Percentiles rank a stretch among this genome's conserved stretches.
phyloP scores from a whole-genome alignment of 1,140 invertebrate genomes.

The Eurosta solidaginis region DNA sequence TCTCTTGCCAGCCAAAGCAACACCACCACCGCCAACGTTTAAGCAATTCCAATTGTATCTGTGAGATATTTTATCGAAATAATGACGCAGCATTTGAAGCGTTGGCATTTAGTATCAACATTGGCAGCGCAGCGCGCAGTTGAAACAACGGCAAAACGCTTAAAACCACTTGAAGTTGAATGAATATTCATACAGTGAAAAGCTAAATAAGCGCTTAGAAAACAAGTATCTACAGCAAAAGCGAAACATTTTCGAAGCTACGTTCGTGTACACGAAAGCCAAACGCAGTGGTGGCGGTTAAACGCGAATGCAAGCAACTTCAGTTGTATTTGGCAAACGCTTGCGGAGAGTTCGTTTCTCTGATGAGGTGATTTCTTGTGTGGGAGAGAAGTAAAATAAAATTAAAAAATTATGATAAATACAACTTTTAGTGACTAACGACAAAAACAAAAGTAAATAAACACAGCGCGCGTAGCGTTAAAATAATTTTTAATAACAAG shows the following conservation, averaged over 20 bases:
- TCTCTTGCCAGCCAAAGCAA: not conserved
- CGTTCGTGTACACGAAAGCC: not conserved
- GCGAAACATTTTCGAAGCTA: not conserved
- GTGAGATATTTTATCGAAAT: conserved; percentile 26
- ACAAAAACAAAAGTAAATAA: not conserved
- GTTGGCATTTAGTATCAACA: conserved; percentile 25
- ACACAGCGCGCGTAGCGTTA: not conserved
- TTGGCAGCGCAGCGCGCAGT: conserved; percentile 19
- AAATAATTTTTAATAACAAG: not conserved
- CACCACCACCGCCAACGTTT: not conserved
- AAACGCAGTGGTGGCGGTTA: not conserved
- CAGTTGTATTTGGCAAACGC: conserved; percentile 9
- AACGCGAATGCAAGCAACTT: conserved; percentile 2
- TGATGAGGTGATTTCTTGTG: not conserved
- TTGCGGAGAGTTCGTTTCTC: conserved; percentile 5
- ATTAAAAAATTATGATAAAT: not conserved
- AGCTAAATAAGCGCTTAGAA: not conserved
- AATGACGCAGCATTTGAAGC: conserved; percentile 16
- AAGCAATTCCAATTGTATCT: conserved; percentile 21
- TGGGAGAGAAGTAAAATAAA: not conserved
- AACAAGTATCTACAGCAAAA: not conserved
- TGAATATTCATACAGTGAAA: too few species aligned
- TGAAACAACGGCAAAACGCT: conserved; percentile 13
- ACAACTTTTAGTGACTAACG: too few species aligned
- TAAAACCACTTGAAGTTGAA: conserved; percentile 3